Conservation (phyloP, 2,797 vertebrate genomes). For the Malacoctenus gilli region DNA sequence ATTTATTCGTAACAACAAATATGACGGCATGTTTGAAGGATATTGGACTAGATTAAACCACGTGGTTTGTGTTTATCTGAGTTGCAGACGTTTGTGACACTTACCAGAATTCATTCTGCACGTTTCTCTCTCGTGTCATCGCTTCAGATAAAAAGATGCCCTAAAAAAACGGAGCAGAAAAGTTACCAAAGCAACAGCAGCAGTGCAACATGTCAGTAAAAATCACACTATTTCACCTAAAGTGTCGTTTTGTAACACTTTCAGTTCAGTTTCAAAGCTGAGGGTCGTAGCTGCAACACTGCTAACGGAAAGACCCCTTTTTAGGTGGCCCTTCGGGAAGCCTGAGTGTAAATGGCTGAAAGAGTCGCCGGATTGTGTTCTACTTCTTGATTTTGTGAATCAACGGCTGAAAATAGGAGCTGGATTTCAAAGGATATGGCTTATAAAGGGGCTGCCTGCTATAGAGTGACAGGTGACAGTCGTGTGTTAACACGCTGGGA, state of each 20-base stretch:
- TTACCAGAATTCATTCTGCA: conserved; percentile 69
- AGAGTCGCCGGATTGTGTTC: not conserved
- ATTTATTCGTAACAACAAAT: not conserved
- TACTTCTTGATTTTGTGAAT: too few relatives aligned
- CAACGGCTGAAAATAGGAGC: not conserved
- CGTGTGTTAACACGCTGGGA: not conserved
- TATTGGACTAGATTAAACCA: not conserved
- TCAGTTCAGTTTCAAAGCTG: not conserved
- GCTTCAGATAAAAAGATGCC: too few relatives aligned
- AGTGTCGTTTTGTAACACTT: not conserved
- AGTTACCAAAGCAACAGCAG: too few relatives aligned
- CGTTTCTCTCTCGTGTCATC: too few relatives aligned
- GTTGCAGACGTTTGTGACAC: conserved; percentile 20
- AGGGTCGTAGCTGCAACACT: not conserved
- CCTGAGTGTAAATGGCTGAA: conserved; percentile 51
- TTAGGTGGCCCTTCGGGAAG: conserved; percentile 33
- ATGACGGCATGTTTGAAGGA: too few relatives aligned
- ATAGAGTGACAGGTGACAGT: too few relatives aligned
- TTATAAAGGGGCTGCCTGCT: not conserved
- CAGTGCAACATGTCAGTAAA: too few relatives aligned
- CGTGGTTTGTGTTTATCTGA: not conserved
- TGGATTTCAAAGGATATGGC: accelerated
- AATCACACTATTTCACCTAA: too few relatives aligned
- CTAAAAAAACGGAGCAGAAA: too few relatives aligned
- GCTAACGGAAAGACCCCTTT: conserved; percentile 39